Evolutionary conservation across 92 coral and sea anemone species (phyloP).

Genomic region (Palythoa grandis): DNA sequence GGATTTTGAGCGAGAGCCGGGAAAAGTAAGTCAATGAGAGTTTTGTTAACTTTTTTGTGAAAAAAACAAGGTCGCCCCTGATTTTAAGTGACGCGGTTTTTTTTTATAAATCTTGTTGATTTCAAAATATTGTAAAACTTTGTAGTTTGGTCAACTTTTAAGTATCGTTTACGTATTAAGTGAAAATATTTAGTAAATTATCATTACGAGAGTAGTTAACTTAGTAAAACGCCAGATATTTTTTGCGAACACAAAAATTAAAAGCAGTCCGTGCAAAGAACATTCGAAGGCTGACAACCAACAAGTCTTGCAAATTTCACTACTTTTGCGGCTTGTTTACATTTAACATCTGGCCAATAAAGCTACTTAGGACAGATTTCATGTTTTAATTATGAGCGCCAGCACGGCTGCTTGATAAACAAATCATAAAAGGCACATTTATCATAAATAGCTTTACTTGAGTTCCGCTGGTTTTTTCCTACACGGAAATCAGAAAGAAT

Average conservation of each 20-base stretch:
- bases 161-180: background rate
- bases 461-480: constrained; percentile 21
- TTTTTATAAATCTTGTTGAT: background rate
- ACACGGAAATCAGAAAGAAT: constrained; percentile 39
- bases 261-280: constrained; percentile 5
- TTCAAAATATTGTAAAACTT: constrained; percentile 26
- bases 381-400: constrained; percentile 65
- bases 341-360: constrained; percentile 85
- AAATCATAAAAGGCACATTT: constrained; percentile 26
- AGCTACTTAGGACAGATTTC: constrained; percentile 78
- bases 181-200: constrained; percentile 13
- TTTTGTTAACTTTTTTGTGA: background rate
- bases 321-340: constrained; percentile 57
- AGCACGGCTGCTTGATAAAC: constrained; percentile 34
- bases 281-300: background rate
- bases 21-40: constrained; percentile 76
- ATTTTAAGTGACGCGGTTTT: constrained; percentile 1
- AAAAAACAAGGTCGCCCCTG: background rate
- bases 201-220: background rate
- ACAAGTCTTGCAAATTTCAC: constrained; percentile 33
- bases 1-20: constrained; percentile 97
- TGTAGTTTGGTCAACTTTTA: constrained; percentile 33
- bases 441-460: constrained; percentile 20
- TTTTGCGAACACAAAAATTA: background rate
- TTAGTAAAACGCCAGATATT: constrained; percentile 25